These are phyloP conservation scores for Steinernema khuongi DNA, from an alignment of 1,140 invertebrate species.

Conservation along the genomic window DNA sequence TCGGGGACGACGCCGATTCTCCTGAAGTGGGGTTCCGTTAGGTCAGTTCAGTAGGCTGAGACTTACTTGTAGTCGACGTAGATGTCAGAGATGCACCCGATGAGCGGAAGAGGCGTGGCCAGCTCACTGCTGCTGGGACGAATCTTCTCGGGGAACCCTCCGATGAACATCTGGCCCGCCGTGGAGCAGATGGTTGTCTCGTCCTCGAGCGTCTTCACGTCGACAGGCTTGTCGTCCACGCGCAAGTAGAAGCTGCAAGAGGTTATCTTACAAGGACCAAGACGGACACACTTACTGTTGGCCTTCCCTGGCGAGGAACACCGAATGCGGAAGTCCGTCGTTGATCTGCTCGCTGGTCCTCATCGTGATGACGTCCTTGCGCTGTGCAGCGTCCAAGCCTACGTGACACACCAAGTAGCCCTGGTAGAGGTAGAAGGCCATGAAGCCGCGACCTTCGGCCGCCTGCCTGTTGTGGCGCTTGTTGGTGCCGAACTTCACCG, in stretches of 20 bases:
- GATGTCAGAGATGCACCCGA: constrained; percentile 57
- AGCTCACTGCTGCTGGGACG: constrained; percentile 41
- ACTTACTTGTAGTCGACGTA: constrained; percentile 50
- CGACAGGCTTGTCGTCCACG: constrained; percentile 53
- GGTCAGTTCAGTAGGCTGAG: background rate
- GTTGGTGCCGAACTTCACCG: constrained; percentile 33
- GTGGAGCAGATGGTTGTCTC: constrained; percentile 42
- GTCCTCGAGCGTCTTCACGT: constrained; percentile 41
- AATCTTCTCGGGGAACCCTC: constrained; percentile 37
- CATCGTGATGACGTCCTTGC: constrained; percentile 44
- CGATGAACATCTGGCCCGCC: constrained; percentile 32
- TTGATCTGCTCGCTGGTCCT: constrained; percentile 47
- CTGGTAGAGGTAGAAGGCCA: constrained; percentile 53
- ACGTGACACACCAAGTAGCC: constrained; percentile 51
- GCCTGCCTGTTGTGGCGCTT: constrained; percentile 8
- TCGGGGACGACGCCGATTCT: constrained; percentile 49
- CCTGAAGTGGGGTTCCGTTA: constrained; percentile 34
- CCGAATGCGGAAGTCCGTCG: constrained; percentile 51
- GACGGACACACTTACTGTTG: constrained; percentile 36
- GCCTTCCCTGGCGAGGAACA: constrained; percentile 49
- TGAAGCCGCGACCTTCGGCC: constrained; percentile 34
- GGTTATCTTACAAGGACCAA: constrained; percentile 17
- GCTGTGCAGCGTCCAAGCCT: constrained; percentile 41
- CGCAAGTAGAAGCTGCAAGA: constrained; percentile 42
- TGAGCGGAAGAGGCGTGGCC: constrained; percentile 42